Conservation (phyloP, 2,888 invertebrate genomes). For the Lochmaea capreae region DNA sequence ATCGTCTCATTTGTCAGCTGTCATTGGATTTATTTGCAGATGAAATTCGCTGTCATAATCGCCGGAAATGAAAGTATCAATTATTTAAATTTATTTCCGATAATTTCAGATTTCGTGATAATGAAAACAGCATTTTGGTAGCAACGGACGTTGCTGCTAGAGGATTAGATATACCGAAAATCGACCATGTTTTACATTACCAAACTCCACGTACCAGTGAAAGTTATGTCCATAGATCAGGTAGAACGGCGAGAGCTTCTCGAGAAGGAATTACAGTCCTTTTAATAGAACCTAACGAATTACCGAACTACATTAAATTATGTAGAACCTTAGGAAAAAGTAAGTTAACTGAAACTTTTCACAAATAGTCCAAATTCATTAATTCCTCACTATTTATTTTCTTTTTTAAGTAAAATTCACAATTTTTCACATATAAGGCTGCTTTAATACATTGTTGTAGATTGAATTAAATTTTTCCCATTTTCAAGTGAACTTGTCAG, state of each 20-base stretch:
- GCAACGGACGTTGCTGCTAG: constrained; percentile 98
- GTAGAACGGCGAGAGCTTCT: constrained; percentile 92
- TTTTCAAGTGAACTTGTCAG: no score
- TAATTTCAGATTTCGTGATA: constrained; percentile 74
- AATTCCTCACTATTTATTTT: no score
- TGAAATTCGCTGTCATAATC: no score
- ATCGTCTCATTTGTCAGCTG: no score
- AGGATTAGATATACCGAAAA: constrained; percentile 93
- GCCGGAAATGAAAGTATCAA: no score
- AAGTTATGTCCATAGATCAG: constrained; percentile 97
- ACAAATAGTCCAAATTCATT: background rate
- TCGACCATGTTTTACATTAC: constrained; percentile 97
- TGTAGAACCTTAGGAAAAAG: constrained; percentile 87
- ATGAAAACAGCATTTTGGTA: constrained; percentile 80
- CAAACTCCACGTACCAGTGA: constrained; percentile 94
- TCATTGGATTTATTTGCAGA: no score
- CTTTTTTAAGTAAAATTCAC: no score
- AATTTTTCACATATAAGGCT: no score
- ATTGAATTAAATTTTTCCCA: no score
- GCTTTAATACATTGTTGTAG: no score
- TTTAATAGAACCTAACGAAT: constrained; percentile 90
- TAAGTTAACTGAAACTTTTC: constrained; percentile 63
- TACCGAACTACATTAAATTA: constrained; percentile 81
- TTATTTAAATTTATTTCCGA: background rate
- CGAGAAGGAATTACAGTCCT: constrained; percentile 92